phyloP scores from a whole-genome alignment of 2,113 vertebrate species.

The Ctenodactylus gundi region DNA sequence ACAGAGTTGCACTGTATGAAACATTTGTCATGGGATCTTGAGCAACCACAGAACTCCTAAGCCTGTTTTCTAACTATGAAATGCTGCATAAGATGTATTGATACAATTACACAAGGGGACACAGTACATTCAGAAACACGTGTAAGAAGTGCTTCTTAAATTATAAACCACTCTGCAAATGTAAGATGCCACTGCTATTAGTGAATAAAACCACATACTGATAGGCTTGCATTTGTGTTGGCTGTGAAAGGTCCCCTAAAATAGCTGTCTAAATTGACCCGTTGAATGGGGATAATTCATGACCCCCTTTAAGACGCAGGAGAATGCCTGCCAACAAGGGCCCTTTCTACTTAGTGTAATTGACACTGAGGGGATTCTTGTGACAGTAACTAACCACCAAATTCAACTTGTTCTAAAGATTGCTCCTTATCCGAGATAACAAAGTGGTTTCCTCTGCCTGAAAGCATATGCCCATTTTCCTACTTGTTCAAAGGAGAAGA shows the following conservation, averaged over 20 bases:
- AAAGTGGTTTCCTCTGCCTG: not conserved
- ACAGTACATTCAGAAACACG: not conserved
- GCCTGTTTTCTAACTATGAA: not conserved
- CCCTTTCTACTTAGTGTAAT: not conserved
- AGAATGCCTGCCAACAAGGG: not conserved
- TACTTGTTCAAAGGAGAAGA: not conserved
- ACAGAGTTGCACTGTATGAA: not conserved
- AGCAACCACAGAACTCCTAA: not conserved
- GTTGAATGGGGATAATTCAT: slow-evolving; percentile 21
- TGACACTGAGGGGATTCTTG: slow-evolving; percentile 21
- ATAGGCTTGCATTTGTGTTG: not conserved
- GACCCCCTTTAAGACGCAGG: slow-evolving; percentile 14
- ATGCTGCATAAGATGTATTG: not conserved
- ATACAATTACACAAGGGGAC: not conserved
- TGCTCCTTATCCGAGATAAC: slow-evolving; percentile 4
- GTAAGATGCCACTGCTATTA: not conserved
- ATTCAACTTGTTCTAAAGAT: not conserved
- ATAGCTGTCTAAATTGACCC: slow-evolving; percentile 16
- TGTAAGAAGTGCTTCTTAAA: not conserved
- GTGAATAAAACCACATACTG: not conserved
- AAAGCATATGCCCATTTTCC: not conserved
- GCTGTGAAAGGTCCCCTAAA: not conserved
- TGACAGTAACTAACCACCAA: slow-evolving; percentile 42
- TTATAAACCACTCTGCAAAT: slow-evolving; percentile 16
- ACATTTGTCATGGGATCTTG: not conserved